Evolutionary conservation across 1,140 invertebrate species (phyloP).

Genomic region (Drosophila equinoxialis): DNA sequence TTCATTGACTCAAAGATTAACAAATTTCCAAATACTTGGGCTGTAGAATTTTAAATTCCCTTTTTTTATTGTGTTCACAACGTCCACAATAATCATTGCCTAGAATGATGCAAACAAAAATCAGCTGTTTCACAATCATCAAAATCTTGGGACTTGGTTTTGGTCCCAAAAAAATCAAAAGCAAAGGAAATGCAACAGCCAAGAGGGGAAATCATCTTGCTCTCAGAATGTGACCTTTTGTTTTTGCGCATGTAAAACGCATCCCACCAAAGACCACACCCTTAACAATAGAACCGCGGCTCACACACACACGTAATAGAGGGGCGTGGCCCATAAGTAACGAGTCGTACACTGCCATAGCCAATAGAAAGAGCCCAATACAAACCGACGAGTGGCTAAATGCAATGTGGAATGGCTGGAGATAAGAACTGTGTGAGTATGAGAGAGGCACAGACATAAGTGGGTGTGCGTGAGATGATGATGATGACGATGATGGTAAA

Average conservation of each 20-base stretch:
- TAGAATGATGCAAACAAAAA: not conserved
- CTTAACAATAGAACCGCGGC: not conserved
- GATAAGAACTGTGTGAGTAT: slow-evolving; percentile 49
- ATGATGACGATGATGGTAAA: slow-evolving; percentile 11
- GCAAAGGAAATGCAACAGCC: slow-evolving; percentile 58
- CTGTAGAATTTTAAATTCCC: not conserved
- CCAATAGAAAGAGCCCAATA: slow-evolving; percentile 48
- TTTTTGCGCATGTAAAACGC: slow-evolving; percentile 59
- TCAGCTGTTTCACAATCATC: slow-evolving; percentile 55
- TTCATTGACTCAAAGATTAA: not conserved
- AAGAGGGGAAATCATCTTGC: slow-evolving; percentile 44
- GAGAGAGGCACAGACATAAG: not conserved
- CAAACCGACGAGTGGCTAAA: slow-evolving; percentile 43
- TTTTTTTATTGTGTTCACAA: not conserved
- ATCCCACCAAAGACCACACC: slow-evolving; percentile 45
- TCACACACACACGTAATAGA: slow-evolving; percentile 16
- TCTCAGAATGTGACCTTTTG: slow-evolving; percentile 29
- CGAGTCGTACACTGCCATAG: slow-evolving; percentile 48
- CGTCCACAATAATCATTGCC: not conserved
- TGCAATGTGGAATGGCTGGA: slow-evolving; percentile 62
- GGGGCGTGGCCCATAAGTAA: slow-evolving; percentile 51
- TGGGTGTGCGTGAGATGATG: slow-evolving; percentile 55
- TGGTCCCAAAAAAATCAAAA: slow-evolving; percentile 32
- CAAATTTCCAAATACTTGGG: not conserved
- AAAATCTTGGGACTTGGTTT: slow-evolving; percentile 26